These are phyloP conservation scores for Paracentrotus lividus DNA, from an alignment of 53 echinoderm and acorn worm species.

Conservation along the genomic window DNA sequence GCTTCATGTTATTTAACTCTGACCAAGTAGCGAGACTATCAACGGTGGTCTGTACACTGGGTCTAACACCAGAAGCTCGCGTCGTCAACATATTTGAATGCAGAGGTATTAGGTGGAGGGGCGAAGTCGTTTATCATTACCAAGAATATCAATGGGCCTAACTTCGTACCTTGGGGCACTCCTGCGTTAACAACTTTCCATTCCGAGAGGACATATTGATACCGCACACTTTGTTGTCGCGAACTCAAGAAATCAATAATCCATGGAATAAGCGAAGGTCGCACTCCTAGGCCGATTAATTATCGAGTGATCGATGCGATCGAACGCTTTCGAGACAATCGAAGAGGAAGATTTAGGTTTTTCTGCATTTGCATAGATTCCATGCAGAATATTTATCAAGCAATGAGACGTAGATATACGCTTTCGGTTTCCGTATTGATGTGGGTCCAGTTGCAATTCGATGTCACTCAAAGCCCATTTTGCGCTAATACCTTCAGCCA, in stretches of 20 bases:
- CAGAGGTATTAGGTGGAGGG: too few species aligned
- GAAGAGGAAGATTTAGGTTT: conserved; percentile 53
- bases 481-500: neutral
- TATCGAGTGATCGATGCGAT: conserved; percentile 58
- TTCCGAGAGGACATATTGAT: conserved; percentile 35
- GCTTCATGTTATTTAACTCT: too few species aligned
- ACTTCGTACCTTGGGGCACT: conserved; percentile 51
- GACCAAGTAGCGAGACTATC: too few species aligned
- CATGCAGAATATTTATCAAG: neutral
- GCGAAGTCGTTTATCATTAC: conserved; percentile 38
- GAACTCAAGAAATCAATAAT: neutral
- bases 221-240: conserved; percentile 56
- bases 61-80: too few species aligned
- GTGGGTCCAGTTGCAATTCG: neutral
- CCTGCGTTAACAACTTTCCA: conserved; percentile 61
- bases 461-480: conserved; percentile 29
- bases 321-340: conserved; percentile 67
- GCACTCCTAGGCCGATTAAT: too few species aligned
- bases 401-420: conserved; percentile 18
- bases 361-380: conserved; percentile 29
- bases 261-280: neutral
- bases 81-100: too few species aligned
- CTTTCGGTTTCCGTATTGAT: neutral
- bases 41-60: too few species aligned
- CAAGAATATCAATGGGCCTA: conserved; percentile 34